Conservation (phyloP, 2,797 vertebrate genomes). For the Moxostoma hubbsi region DNA sequence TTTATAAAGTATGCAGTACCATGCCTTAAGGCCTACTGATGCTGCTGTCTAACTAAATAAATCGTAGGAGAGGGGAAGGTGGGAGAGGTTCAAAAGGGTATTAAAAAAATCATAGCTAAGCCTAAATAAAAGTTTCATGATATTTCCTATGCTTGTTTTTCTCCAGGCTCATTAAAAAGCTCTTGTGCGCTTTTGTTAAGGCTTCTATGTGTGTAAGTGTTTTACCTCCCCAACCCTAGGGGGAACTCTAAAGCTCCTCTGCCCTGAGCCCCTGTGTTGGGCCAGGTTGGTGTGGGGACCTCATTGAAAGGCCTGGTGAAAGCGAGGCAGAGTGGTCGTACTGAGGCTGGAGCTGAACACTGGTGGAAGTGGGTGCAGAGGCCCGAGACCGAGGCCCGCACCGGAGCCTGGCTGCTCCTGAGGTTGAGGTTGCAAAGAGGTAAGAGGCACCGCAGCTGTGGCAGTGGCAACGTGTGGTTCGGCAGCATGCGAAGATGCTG, state of each 20-base stretch:
- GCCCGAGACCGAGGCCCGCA: constrained; percentile 86
- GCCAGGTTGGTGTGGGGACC: constrained; percentile 60
- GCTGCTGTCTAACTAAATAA: constrained; percentile 73
- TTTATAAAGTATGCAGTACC: constrained; percentile 78
- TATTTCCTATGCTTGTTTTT: constrained; percentile 69
- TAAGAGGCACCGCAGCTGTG: constrained; percentile 83
- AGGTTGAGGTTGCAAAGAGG: constrained; percentile 96
- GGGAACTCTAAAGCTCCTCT: constrained; percentile 53
- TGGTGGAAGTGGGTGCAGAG: constrained; percentile 90
- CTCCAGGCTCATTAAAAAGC: constrained; percentile 78
- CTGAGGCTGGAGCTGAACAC: constrained; percentile 95
- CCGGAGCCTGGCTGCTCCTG: constrained; percentile 88
- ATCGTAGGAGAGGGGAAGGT: constrained; percentile 55
- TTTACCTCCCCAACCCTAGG: constrained; percentile 57
- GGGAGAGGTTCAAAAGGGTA: constrained; percentile 63
- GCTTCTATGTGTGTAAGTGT: constrained; percentile 76
- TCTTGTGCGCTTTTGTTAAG: constrained; percentile 80
- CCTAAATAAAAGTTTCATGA: constrained; percentile 76
- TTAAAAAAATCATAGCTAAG: constrained; percentile 69
- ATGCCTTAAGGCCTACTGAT: constrained; percentile 76
- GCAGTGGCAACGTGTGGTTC: constrained; percentile 71
- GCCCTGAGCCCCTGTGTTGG: constrained; percentile 41
- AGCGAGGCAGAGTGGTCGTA: constrained; percentile 96
- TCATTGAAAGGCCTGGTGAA: constrained; percentile 98
- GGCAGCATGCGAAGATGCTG: constrained; percentile 76